A percentile compares a stretch with the other conserved stretches of the same genome.
Conservation (phyloP, 2,113 vertebrate species). For the Pygoscelis antarcticus region DNA sequence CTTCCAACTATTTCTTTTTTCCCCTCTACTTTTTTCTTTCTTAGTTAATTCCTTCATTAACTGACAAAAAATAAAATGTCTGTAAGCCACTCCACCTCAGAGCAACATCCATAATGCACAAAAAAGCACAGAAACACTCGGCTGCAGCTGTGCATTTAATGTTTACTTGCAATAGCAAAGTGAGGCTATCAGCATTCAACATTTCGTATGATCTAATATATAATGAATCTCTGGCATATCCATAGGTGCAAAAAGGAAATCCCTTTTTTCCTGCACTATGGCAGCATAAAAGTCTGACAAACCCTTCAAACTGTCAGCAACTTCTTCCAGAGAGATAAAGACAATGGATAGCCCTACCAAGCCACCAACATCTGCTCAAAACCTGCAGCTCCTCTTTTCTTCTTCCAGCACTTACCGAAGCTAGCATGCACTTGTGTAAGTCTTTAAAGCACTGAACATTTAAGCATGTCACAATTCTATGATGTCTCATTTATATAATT, state of each 20-base stretch:
- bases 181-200: background rate
- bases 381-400: conserved; percentile 49
- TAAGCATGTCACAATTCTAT: conserved; percentile 76
- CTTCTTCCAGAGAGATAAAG: conserved; percentile 66
- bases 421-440: conserved; percentile 71
- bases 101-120: background rate
- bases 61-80: background rate
- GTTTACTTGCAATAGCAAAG: background rate
- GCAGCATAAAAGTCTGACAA: conserved; percentile 58
- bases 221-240: conserved; percentile 39
- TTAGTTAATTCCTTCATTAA: background rate
- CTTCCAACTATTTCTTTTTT: background rate
- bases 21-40: background rate
- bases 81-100: background rate
- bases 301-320: conserved; percentile 54
- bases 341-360: conserved; percentile 54
- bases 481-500: conserved; percentile 85
- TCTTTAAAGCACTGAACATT: conserved; percentile 72
- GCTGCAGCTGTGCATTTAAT: background rate
- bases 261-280: background rate
- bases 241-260: conserved; percentile 55
- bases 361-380: conserved; percentile 76
- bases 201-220: conserved; percentile 1
- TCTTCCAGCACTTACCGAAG: conserved; percentile 65
- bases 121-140: background rate